phyloP scores from a whole-genome alignment of 1,140 invertebrate genomes.

The Homarus americanus region DNA sequence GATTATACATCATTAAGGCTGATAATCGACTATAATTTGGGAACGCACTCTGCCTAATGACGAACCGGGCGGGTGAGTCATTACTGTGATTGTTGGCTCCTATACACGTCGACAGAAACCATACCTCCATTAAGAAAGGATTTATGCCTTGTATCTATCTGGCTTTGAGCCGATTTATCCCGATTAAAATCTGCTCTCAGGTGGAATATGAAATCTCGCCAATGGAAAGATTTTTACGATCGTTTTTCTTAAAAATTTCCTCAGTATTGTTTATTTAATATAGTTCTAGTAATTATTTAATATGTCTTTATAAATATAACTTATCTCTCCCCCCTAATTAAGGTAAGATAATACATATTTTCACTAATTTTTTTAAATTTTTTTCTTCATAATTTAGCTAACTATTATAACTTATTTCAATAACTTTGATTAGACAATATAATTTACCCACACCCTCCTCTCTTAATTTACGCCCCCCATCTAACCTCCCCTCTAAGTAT shows the following conservation, averaged over 20 bases:
- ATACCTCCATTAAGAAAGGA: constrained; percentile 48
- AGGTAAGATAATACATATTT: too few relatives aligned
- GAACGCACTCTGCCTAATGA: constrained; percentile 49
- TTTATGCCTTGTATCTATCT: constrained; percentile 45
- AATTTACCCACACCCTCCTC: too few relatives aligned
- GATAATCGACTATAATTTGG: constrained; percentile 49
- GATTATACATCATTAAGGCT: constrained; percentile 56
- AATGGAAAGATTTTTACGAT: too few relatives aligned
- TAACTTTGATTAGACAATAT: too few relatives aligned
- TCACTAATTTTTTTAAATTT: too few relatives aligned
- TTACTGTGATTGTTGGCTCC: constrained; percentile 46
- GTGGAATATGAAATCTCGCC: not conserved
- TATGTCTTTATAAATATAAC: too few relatives aligned
- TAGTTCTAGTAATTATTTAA: not conserved
- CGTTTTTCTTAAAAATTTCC: too few relatives aligned
- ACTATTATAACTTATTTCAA: too few relatives aligned
- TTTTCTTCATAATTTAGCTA: too few relatives aligned
- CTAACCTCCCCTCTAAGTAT: too few relatives aligned
- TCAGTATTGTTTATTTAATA: not conserved
- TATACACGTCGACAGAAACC: constrained; percentile 43
- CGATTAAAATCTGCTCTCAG: constrained; percentile 32
- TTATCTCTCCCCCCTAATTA: not conserved
- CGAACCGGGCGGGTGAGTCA: constrained; percentile 10
- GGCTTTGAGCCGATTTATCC: constrained; percentile 40
- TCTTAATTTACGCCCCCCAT: too few relatives aligned